Base-by-base conservation (phyloP, 2,888 invertebrate genomes). In the Pasiphila rectangulata region DNA sequence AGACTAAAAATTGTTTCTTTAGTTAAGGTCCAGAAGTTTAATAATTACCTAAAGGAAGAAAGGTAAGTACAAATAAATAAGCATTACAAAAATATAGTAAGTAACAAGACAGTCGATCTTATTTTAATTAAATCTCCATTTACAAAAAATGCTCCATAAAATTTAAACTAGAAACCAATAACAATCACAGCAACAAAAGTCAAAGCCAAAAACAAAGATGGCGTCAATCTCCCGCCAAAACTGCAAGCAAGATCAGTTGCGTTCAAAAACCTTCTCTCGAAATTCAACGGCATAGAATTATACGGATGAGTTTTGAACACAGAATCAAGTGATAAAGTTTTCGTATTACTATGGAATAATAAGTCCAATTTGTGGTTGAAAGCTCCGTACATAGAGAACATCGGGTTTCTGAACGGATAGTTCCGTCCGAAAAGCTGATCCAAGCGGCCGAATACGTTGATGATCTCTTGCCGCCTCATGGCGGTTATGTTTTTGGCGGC, bases 371-470 rank as follows among this genome's bases (percentile, higher is more conserved):
- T 75, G 24, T 90, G 91, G 56, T 94, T 93, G 61, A 91, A 95
- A 0, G 90, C 75, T 0, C 93, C 94, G 55, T 92, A 95, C 79
- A 95, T 84, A 0, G 92, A 91, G 60, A 95, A 94, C 54, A 93
- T 90, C 0, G 90, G 89, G 0, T 90, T 92, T 9, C 90, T 89
- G 62, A 84, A 83, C 0, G 82, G 79, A 5, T 76, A 72, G 38
- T 86, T 87, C 66, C 90, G 91, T 27, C 95, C 95, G 70, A 95
- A 95, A 19, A 93, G 74, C 57, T 90, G 87, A 67, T 95, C 94
- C 63, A 95, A 83, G 56, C 92, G 91, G 7, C 93, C 85, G 24
- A 96, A 89, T 0, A 94, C 91, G 54, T 94, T 92, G 45, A 92
- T 86, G 1, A 94, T 92, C 69, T 95, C 95, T 59, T 93, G 91